phyloP scores from a whole-genome alignment of 2,113 vertebrate genomes.

The Apus apus region DNA sequence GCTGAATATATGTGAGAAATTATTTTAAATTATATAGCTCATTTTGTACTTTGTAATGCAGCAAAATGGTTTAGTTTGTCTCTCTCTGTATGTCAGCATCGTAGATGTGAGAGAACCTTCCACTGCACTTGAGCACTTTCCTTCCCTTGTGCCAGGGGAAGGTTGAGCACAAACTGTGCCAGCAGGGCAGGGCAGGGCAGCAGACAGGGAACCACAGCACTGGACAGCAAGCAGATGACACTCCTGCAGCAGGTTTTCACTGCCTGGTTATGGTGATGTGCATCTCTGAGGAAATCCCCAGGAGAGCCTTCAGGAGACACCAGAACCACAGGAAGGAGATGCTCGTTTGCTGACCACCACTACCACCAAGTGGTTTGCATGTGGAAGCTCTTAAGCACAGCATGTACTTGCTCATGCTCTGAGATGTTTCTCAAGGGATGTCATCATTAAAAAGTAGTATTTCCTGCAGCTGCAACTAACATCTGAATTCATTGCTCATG shows the following conservation, averaged over 20 bases:
- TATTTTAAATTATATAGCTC: not conserved
- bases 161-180: not conserved
- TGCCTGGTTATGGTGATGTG: fast-evolving
- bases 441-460: not conserved
- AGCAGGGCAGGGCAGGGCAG: not conserved
- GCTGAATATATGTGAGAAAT: not conserved
- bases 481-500: not conserved
- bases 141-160: not conserved
- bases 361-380: slow-evolving; percentile 43
- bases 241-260: not conserved
- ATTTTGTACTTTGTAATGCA: not conserved
- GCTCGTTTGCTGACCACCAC: not conserved
- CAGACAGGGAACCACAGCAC: not conserved
- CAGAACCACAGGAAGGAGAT: not conserved
- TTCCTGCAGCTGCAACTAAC: not conserved
- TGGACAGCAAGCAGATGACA: not conserved
- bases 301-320: not conserved
- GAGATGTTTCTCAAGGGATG: not conserved
- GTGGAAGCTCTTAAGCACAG: not conserved
- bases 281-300: not conserved
- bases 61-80: not conserved
- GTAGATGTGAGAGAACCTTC: not conserved
- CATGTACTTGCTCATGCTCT: not conserved
- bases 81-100: not conserved
- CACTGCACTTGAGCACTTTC: not conserved